Conservation (phyloP, 2,797 vertebrate species). For the Melanotaenia pygmaea region DNA sequence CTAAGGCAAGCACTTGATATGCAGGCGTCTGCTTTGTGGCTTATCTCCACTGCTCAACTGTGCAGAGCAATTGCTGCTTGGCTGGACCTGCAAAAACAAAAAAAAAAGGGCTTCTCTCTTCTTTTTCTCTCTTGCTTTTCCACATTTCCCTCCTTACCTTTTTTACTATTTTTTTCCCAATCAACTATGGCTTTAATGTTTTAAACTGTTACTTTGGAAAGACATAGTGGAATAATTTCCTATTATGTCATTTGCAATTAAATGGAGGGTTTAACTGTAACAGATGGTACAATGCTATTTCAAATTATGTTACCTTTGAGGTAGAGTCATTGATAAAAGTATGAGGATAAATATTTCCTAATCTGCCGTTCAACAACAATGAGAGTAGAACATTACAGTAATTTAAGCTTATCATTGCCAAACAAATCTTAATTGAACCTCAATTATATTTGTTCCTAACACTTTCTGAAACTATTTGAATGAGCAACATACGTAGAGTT, state of each 20-base stretch:
- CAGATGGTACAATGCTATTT: constrained; percentile 56
- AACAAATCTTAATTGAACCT: constrained; percentile 14
- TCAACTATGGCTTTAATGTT: constrained; percentile 46
- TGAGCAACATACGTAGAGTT: no score
- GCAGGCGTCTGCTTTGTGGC: constrained; percentile 81
- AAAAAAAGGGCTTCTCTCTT: constrained; percentile 16
- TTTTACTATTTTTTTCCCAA: constrained; percentile 2
- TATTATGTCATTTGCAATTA: constrained; percentile 73
- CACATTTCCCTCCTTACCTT: constrained; percentile 44
- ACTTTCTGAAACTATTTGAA: neutral
- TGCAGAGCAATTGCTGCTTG: constrained; percentile 79
- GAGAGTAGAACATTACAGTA: neutral
- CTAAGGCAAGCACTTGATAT: constrained; percentile 77
- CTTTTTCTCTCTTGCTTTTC: constrained; percentile 21
- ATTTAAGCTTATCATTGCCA: constrained; percentile 16
- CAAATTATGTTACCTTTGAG: constrained; percentile 38
- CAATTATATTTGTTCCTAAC: constrained; percentile 2
- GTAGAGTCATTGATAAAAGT: constrained; percentile 16
- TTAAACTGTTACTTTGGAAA: constrained; percentile 73
- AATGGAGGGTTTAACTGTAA: constrained; percentile 73
- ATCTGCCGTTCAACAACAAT: constrained; percentile 1
- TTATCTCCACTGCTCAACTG: constrained; percentile 83
- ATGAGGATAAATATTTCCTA: neutral
- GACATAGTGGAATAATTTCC: constrained; percentile 63
- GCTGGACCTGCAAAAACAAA: constrained; percentile 59